Percentiles rank a stretch among this genome's conserved stretches.
phyloP scores from a whole-genome alignment of 1,140 invertebrate genomes.

The Orchesella cincta region DNA sequence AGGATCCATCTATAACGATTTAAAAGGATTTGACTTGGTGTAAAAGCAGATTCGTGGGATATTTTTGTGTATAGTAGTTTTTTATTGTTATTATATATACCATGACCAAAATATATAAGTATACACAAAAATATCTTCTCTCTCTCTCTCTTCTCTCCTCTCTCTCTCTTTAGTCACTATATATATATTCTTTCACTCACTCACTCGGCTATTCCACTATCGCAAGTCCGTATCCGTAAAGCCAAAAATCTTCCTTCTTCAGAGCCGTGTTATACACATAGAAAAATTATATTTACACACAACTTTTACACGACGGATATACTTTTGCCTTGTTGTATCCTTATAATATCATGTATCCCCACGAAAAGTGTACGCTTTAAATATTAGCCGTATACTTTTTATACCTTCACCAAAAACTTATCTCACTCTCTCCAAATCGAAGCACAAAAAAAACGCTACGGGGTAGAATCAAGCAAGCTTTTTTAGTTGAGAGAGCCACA shows the following conservation, averaged over 20 bases:
- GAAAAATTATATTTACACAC: neutral
- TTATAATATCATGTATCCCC: too few species aligned
- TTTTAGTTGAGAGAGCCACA: neutral
- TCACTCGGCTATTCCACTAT: slow-evolving; percentile 18
- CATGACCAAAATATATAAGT: neutral
- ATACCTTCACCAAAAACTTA: slow-evolving; percentile 25
- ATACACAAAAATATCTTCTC: slow-evolving; percentile 14
- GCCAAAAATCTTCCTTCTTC: slow-evolving; percentile 19
- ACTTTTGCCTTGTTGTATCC: too few species aligned
- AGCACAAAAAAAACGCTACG: slow-evolving; percentile 15
- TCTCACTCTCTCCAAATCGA: neutral
- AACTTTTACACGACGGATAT: neutral
- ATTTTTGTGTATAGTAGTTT: neutral
- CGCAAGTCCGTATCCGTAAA: slow-evolving; percentile 25
- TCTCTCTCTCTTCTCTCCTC: neutral
- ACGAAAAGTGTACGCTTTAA: too few species aligned
- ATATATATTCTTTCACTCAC: slow-evolving; percentile 7
- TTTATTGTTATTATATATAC: neutral
- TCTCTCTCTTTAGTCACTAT: too few species aligned
- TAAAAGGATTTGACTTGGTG: neutral
- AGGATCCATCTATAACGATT: neutral
- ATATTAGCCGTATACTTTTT: neutral
- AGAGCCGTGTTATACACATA: too few species aligned
- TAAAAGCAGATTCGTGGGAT: neutral
- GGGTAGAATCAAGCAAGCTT: slow-evolving; percentile 16